Percentiles rank a stretch among this genome's conserved stretches.
These are phyloP conservation scores for Sylvia borin DNA, from an alignment of 2,797 vertebrate genomes.

Conservation along the genomic window DNA sequence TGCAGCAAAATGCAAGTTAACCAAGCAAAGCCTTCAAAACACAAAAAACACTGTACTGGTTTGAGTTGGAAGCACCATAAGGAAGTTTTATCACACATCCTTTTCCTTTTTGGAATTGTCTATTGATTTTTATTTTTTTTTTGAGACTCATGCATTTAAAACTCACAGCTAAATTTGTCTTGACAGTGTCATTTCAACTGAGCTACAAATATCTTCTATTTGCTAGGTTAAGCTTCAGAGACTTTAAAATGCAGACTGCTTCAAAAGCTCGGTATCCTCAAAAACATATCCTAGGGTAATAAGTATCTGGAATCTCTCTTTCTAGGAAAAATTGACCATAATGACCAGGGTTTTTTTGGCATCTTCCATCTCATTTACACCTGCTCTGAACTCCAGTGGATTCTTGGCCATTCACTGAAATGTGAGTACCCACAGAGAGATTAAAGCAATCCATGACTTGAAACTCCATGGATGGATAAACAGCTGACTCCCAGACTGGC, in stretches of 20 bases:
- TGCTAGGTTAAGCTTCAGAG: neutral
- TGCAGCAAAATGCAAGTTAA: neutral
- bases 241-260: neutral
- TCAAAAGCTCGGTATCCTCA: neutral
- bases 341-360: neutral
- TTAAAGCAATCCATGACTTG: neutral
- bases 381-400: neutral
- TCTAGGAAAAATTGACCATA: neutral
- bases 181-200: neutral
- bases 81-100: neutral
- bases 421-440: accelerated
- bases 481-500: neutral
- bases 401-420: neutral
- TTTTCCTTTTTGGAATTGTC: neutral
- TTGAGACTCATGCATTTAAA: neutral
- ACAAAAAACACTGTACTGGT: neutral
- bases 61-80: neutral
- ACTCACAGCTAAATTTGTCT: neutral
- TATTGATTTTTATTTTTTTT: neutral
- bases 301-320: neutral
- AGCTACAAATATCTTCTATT: neutral
- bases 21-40: neutral
- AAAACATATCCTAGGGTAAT: neutral
- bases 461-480: neutral
- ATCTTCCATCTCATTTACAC: neutral